phyloP scores from a whole-genome alignment of 2,888 invertebrate genomes.

The Lochmaea crataegi region DNA sequence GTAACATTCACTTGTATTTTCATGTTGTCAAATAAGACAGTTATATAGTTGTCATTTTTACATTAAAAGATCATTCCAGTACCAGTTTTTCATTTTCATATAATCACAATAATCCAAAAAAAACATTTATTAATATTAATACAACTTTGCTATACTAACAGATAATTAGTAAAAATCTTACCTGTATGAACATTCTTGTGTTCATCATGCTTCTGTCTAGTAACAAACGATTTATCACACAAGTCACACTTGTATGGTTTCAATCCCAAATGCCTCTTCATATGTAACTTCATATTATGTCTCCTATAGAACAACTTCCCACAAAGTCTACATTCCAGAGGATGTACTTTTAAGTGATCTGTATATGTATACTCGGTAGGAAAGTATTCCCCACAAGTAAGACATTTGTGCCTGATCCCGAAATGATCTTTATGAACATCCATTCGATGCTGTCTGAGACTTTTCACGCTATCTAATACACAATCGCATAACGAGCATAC shows the following conservation, averaged over 20 bases:
- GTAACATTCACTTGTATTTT: too few species aligned
- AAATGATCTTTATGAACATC: conserved; percentile 66
- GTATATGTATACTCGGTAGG: conserved; percentile 76
- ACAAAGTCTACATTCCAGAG: conserved; percentile 84
- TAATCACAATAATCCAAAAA: too few species aligned
- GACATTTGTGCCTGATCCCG: conserved; percentile 66
- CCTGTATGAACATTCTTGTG: conserved; percentile 84
- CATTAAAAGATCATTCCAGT: too few species aligned
- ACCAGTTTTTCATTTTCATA: too few species aligned
- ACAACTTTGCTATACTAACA: neutral
- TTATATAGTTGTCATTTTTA: too few species aligned
- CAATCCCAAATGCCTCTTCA: conserved; percentile 82
- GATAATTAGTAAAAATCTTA: conserved; percentile 2
- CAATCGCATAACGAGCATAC: conserved; percentile 58
- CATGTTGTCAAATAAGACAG: too few species aligned
- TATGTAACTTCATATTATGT: conserved; percentile 80
- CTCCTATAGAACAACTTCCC: conserved; percentile 80
- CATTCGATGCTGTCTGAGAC: conserved; percentile 65
- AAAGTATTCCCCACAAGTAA: conserved; percentile 76
- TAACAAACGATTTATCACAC: conserved; percentile 85
- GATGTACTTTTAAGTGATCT: conserved; percentile 82
- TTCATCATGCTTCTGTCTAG: conserved; percentile 83
- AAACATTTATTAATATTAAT: too few species aligned
- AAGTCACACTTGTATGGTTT: conserved; percentile 77
- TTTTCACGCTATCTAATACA: conserved; percentile 54